Evolutionary conservation across 2,797 vertebrate species (phyloP).

Genomic region (Liasis olivaceus): DNA sequence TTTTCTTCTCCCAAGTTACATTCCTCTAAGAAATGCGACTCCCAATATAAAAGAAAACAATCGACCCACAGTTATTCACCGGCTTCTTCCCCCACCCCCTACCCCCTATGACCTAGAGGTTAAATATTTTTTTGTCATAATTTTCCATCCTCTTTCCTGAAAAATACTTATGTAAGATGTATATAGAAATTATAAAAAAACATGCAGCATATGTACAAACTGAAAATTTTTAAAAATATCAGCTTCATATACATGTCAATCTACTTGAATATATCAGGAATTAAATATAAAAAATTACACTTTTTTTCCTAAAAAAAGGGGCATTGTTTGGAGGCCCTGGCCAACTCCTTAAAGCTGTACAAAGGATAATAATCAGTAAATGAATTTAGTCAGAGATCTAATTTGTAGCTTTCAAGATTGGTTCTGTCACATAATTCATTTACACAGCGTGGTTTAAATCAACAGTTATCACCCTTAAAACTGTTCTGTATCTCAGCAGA

Average conservation of each 20-base stretch:
- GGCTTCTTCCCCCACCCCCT: slow-evolving; percentile 44
- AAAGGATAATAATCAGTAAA: slow-evolving; percentile 78
- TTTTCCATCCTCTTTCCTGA: slow-evolving; percentile 72
- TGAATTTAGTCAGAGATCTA: slow-evolving; percentile 68
- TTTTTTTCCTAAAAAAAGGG: slow-evolving; percentile 71
- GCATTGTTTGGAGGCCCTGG: slow-evolving; percentile 76
- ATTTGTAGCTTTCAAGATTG: slow-evolving; percentile 67
- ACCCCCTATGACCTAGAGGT: slow-evolving; percentile 61
- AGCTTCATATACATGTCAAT: slow-evolving; percentile 85
- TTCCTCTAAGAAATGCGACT: slow-evolving; percentile 71
- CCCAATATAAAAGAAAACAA: slow-evolving; percentile 56
- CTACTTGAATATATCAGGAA: slow-evolving; percentile 80
- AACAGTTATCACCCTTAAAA: slow-evolving; percentile 78
- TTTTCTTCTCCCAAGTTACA: slow-evolving; percentile 66
- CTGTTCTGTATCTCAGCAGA: slow-evolving; percentile 78
- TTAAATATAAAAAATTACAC: slow-evolving; percentile 82
- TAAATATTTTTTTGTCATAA: slow-evolving; percentile 59
- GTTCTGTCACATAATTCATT: slow-evolving; percentile 73
- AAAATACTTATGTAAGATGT: slow-evolving; percentile 75
- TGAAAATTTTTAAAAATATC: slow-evolving; percentile 82
- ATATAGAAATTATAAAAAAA: slow-evolving; percentile 75
- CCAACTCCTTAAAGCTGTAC: slow-evolving; percentile 80
- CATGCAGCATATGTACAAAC: slow-evolving; percentile 85
- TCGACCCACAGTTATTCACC: slow-evolving; percentile 45
- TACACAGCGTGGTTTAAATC: slow-evolving; percentile 71